Evolutionary conservation across 92 coral and sea anemone genomes (phyloP).

Genomic region (Heliopora coerulea): DNA sequence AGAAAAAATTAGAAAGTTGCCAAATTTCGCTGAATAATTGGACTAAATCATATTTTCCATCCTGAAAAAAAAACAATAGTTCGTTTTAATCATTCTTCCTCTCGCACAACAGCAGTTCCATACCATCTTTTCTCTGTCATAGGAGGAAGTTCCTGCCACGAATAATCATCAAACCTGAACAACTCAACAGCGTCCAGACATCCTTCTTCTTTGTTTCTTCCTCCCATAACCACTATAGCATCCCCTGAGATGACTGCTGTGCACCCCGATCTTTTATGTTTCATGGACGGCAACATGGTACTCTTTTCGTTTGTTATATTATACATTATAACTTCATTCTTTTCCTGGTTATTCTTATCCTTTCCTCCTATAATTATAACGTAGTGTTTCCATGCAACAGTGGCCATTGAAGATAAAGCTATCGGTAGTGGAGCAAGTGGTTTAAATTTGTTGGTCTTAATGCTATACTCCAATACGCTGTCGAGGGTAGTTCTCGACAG

Average conservation of each 20-base stretch:
- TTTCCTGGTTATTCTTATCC: background rate
- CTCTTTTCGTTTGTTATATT: constrained; percentile 55
- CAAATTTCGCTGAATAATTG: no score
- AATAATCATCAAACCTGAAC: constrained; percentile 23
- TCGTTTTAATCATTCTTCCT: no score
- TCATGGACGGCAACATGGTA: no score
- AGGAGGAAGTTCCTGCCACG: background rate
- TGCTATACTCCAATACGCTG: background rate
- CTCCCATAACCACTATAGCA: constrained; percentile 72
- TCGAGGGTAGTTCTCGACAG: background rate
- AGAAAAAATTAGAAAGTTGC: no score
- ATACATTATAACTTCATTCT: background rate
- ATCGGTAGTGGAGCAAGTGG: background rate
- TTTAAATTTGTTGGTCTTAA: background rate
- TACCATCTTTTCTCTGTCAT: background rate
- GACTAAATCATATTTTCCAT: no score
- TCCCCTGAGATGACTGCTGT: constrained; percentile 62
- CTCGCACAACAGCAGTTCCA: background rate
- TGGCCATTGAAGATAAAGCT: constrained; percentile 9
- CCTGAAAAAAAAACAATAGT: no score
- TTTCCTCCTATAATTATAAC: constrained; percentile 14
- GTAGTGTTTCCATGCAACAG: constrained; percentile 5
- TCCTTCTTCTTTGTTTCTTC: constrained; percentile 68
- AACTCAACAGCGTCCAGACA: constrained; percentile 71
- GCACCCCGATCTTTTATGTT: constrained; percentile 77